A percentile compares a stretch with the other conserved stretches of the same genome.
phyloP scores from a whole-genome alignment of 1,140 invertebrate species.

The Parapsyche elsis region DNA sequence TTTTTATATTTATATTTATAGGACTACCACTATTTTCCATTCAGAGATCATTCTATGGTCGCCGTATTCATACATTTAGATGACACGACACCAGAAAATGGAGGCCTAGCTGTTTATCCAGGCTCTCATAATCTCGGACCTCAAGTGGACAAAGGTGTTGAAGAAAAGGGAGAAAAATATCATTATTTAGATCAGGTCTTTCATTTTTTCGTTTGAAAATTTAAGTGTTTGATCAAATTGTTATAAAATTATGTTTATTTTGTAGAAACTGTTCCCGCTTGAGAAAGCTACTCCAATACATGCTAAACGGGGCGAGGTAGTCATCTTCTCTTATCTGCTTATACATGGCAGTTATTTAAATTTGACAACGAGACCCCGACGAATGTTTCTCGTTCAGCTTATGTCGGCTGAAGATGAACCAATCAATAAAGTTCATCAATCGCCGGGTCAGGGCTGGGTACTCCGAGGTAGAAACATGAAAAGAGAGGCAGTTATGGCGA shows the following conservation, averaged over 20 bases:
- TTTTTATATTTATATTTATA: slow-evolving; percentile 52
- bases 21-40: slow-evolving; percentile 76
- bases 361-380: slow-evolving; percentile 63
- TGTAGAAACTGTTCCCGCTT: slow-evolving; percentile 67
- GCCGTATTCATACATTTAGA: slow-evolving; percentile 73
- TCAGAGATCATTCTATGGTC: slow-evolving; percentile 71
- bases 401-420: slow-evolving; percentile 69
- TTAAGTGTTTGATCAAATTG: background rate
- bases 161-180: slow-evolving; percentile 62
- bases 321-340: slow-evolving; percentile 72
- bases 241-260: slow-evolving; percentile 39
- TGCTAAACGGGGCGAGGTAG: slow-evolving; percentile 69
- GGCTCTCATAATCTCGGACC: slow-evolving; percentile 74
- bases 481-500: slow-evolving; percentile 62
- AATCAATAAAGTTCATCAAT: slow-evolving; percentile 62
- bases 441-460: slow-evolving; percentile 67
- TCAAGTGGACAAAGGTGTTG: slow-evolving; percentile 66
- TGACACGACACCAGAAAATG: slow-evolving; percentile 70
- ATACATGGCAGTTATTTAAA: slow-evolving; percentile 73
- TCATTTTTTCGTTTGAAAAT: background rate
- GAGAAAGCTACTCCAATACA: slow-evolving; percentile 68
- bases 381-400: slow-evolving; percentile 72
- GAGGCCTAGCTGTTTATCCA: slow-evolving; percentile 72
- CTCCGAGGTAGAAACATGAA: slow-evolving; percentile 66
- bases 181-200: slow-evolving; percentile 69